These are phyloP conservation scores for Drosophila saltans DNA, from an alignment of 1,140 invertebrate species.

Conservation along the genomic window DNA sequence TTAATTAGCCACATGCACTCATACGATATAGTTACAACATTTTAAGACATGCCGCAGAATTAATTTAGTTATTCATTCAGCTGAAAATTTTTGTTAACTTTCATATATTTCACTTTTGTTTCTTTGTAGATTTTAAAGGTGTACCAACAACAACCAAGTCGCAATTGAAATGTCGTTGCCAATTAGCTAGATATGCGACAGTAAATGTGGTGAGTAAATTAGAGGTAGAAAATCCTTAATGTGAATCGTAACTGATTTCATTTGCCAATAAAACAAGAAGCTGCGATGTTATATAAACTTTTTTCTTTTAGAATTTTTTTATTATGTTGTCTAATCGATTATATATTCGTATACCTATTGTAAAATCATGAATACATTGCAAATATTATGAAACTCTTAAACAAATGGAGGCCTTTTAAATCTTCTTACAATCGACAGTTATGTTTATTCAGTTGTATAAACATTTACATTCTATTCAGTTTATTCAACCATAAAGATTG, in stretches of 20 bases:
- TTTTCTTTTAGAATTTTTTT: no score
- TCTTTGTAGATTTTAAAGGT: conserved; percentile 7
- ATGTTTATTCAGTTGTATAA: no score
- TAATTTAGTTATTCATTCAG: conserved; percentile 6
- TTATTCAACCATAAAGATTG: neutral
- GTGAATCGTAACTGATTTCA: no score
- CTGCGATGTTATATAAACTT: no score
- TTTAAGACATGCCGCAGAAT: conserved; percentile 3
- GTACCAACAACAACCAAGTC: neutral
- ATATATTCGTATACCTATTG: no score
- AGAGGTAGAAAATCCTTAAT: neutral
- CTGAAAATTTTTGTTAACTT: neutral
- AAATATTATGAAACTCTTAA: no score
- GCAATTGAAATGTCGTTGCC: conserved; percentile 3
- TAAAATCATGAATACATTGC: no score
- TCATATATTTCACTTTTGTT: neutral
- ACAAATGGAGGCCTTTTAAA: no score
- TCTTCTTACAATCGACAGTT: no score
- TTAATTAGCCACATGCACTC: conserved; percentile 25
- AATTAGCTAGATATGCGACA: neutral
- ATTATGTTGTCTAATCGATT: no score
- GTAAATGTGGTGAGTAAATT: neutral
- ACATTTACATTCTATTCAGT: neutral
- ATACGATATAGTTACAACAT: conserved; percentile 1
- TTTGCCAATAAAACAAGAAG: no score